Evolutionary conservation across 2,113 vertebrate species (phyloP).

Genomic region (Cynopterus brachyotis): DNA sequence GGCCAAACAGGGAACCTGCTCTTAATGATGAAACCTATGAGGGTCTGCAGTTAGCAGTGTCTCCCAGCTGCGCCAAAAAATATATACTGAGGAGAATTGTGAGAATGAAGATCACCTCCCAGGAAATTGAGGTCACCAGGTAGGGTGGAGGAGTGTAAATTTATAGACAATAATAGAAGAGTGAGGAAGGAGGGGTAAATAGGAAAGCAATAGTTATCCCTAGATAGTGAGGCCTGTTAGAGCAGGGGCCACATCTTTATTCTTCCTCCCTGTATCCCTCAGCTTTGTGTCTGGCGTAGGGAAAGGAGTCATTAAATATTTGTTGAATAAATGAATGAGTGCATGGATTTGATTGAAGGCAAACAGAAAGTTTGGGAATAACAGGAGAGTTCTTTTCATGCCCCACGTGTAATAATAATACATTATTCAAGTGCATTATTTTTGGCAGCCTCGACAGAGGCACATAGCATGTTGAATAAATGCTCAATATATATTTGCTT

Average conservation of each 20-base stretch:
- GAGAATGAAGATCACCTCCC: conserved; percentile 39
- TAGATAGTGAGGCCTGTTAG: not conserved
- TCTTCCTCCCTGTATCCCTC: not conserved
- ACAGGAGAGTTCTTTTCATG: not conserved
- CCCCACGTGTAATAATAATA: not conserved
- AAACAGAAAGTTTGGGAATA: not conserved
- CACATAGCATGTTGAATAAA: not conserved
- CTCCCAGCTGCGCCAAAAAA: conserved; percentile 48
- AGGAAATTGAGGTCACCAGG: conserved; percentile 46
- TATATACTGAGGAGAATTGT: conserved; percentile 41
- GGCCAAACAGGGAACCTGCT: not conserved
- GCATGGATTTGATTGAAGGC: not conserved
- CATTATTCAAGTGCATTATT: not conserved
- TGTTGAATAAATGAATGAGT: not conserved
- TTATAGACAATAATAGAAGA: not conserved
- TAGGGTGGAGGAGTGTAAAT: not conserved
- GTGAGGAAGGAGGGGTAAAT: not conserved
- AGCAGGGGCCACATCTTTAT: not conserved
- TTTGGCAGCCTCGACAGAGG: not conserved
- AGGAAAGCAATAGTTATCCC: not conserved
- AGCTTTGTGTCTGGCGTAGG: not conserved
- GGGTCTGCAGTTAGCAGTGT: conserved; percentile 22
- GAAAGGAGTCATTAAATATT: not conserved
- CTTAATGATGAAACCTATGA: not conserved
- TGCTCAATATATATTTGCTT: not conserved